phyloP scores from a whole-genome alignment of 2,797 vertebrate genomes.

The Knipowitschia caucasica region DNA sequence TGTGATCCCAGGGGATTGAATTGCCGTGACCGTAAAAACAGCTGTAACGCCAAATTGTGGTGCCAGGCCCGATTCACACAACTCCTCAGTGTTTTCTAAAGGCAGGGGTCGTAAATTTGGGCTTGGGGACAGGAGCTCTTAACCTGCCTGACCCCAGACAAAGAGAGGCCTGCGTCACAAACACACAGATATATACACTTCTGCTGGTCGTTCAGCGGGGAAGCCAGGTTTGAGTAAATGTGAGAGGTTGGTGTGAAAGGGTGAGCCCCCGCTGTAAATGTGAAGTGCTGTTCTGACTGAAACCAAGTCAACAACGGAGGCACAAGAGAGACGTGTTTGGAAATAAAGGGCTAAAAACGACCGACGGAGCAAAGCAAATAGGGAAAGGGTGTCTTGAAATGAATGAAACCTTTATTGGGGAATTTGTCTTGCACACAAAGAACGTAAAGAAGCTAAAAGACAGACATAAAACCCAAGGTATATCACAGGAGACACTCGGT shows the following conservation, averaged over 20 bases:
- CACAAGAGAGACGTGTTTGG: constrained; percentile 15
- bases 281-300: constrained; percentile 26
- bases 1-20: constrained; percentile 63
- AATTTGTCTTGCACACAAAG: too few species aligned
- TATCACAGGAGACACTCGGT: too few species aligned
- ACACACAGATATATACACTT: constrained; percentile 50
- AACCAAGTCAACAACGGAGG: constrained; percentile 18
- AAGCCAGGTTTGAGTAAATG: constrained; percentile 41
- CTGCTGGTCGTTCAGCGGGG: constrained; percentile 28
- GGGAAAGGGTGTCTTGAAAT: constrained; percentile 5
- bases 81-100: constrained; percentile 67
- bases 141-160: constrained; percentile 47
- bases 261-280: constrained; percentile 42
- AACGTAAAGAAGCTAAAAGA: too few species aligned
- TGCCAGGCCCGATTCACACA: constrained; percentile 43
- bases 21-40: constrained; percentile 74
- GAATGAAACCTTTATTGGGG: neutral
- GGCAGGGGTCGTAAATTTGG: constrained; percentile 57
- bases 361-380: neutral
- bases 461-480: too few species aligned
- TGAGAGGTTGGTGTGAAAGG: constrained; percentile 40
- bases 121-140: constrained; percentile 47
- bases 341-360: neutral
- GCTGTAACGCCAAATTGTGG: constrained; percentile 68
- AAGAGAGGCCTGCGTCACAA: constrained; percentile 44